phyloP scores from a whole-genome alignment of 2,797 vertebrate genomes.

The Xyrichtys novacula region DNA sequence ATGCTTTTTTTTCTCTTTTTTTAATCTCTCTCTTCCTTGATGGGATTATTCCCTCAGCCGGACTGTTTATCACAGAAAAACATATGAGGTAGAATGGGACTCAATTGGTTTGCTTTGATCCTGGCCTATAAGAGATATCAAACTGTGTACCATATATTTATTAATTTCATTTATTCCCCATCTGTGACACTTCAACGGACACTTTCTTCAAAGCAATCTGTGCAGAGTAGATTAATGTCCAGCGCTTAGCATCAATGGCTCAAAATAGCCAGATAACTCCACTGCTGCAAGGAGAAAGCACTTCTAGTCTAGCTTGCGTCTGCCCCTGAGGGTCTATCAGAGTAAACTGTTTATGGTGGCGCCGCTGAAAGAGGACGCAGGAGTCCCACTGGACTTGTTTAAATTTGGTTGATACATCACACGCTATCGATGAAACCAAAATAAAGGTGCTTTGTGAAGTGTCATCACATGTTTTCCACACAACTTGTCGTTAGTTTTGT shows the following conservation, averaged over 20 bases:
- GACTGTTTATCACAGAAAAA: conserved; percentile 83
- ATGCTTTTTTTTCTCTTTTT: conserved; percentile 61
- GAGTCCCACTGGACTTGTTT: conserved; percentile 32
- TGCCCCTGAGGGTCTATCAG: conserved; percentile 30
- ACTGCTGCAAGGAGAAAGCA: conserved; percentile 64
- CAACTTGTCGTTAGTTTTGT: neutral
- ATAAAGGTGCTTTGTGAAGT: conserved; percentile 19
- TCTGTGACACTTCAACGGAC: conserved; percentile 75
- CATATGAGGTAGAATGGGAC: conserved; percentile 82
- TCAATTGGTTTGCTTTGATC: conserved; percentile 81
- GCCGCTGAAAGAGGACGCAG: conserved; percentile 39
- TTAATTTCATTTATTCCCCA: conserved; percentile 75
- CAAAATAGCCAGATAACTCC: conserved; percentile 75
- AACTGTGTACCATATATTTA: conserved; percentile 77
- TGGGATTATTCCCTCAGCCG: conserved; percentile 80
- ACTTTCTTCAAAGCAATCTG: conserved; percentile 78
- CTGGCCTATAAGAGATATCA: conserved; percentile 74
- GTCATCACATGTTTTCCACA: neutral
- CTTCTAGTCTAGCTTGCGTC: conserved; percentile 46
- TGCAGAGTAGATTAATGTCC: conserved; percentile 82
- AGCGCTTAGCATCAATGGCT: conserved; percentile 76
- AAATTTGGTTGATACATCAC: conserved; percentile 45
- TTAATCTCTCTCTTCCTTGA: conserved; percentile 81
- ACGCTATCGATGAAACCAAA: conserved; percentile 28
- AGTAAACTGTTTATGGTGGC: conserved; percentile 26